Conservation (phyloP, 2,797 vertebrate genomes). For the Synaphobranchus kaupii region DNA sequence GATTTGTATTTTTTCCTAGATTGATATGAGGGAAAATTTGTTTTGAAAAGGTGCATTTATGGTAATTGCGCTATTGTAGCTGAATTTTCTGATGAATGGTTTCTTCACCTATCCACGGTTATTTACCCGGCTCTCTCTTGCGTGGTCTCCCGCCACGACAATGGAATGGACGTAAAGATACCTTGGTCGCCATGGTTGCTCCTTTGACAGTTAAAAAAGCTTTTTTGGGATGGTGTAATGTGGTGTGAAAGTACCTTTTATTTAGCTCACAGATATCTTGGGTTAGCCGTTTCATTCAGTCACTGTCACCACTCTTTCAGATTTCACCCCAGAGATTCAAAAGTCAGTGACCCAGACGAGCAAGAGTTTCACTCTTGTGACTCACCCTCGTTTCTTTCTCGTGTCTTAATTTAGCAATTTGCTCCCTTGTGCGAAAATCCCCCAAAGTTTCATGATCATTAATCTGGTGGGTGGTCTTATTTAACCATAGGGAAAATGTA, state of each 20-base stretch:
- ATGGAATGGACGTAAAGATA: constrained; percentile 49
- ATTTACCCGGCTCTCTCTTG: background rate
- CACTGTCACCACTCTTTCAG: constrained; percentile 54
- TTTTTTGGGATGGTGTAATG: constrained; percentile 55
- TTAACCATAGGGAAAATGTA: background rate
- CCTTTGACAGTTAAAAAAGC: constrained; percentile 54
- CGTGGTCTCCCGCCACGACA: constrained; percentile 45
- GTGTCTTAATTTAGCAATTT: background rate
- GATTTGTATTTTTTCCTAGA: background rate
- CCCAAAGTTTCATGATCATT: background rate
- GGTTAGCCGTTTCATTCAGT: constrained; percentile 35
- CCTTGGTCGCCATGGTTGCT: constrained; percentile 65
- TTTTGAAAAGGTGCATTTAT: background rate
- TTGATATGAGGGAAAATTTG: background rate
- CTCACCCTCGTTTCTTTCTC: background rate
- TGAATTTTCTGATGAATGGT: background rate
- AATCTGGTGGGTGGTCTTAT: background rate
- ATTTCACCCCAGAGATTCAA: constrained; percentile 42
- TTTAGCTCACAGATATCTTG: constrained; percentile 37
- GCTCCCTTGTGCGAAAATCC: background rate
- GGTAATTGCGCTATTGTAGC: background rate
- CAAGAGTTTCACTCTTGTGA: background rate
- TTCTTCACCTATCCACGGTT: background rate
- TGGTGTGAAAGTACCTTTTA: constrained; percentile 58
- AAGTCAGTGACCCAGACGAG: constrained; percentile 13